A percentile compares a stretch with the other conserved stretches of the same genome.
Conservation (phyloP, 2,797 vertebrate species). For the Enteromius treurensis region DNA sequence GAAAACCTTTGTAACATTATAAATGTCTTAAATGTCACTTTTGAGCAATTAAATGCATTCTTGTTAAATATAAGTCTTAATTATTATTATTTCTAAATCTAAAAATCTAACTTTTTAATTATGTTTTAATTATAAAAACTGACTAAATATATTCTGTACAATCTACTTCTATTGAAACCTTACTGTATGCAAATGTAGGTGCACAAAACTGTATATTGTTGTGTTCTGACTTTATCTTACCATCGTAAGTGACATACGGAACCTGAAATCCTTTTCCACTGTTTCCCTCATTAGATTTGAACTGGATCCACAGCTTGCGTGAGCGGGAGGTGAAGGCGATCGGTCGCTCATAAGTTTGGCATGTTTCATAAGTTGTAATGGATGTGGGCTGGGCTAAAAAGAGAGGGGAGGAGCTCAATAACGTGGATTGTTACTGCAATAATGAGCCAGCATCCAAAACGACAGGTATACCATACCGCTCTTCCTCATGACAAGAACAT, state of each 20-base stretch:
- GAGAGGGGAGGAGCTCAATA: slow-evolving; percentile 3
- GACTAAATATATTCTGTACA: background rate
- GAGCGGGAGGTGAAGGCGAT: slow-evolving; percentile 97
- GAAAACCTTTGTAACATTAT: background rate
- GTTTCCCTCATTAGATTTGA: slow-evolving; percentile 96
- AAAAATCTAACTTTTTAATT: background rate
- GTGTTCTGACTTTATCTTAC: slow-evolving; percentile 69
- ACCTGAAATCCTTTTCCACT: slow-evolving; percentile 97
- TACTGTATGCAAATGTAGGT: background rate
- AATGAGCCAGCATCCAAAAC: background rate
- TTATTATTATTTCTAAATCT: background rate
- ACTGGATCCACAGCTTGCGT: slow-evolving; percentile 96
- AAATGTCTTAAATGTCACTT: background rate
- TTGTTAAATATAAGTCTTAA: background rate
- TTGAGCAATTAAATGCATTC: background rate
- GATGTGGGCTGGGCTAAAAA: slow-evolving; percentile 84
- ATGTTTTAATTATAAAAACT: background rate
- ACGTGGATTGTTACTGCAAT: background rate
- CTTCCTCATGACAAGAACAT: slow-evolving; percentile 97
- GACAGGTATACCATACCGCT: slow-evolving; percentile 78
- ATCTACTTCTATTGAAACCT: background rate
- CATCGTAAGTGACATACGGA: slow-evolving; percentile 95
- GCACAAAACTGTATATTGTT: background rate
- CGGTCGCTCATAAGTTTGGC: slow-evolving; percentile 94
- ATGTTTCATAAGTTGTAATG: slow-evolving; percentile 96